phyloP scores from a whole-genome alignment of 2,113 vertebrate genomes.

The Myrmecophaga tridactyla region DNA sequence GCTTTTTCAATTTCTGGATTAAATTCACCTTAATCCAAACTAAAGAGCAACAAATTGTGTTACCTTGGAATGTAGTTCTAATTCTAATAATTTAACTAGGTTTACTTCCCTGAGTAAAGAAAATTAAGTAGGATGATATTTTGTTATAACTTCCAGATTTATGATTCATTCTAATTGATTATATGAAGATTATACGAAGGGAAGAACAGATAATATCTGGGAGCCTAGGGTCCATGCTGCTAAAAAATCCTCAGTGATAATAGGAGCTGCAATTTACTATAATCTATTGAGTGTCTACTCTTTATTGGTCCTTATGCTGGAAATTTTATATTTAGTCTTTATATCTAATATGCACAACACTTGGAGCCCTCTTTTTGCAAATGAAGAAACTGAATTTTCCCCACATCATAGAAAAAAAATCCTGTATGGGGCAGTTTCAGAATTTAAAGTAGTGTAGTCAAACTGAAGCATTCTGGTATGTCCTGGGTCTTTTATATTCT shows the following conservation, averaged over 20 bases:
- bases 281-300: neutral
- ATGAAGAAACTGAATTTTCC: neutral
- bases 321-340: neutral
- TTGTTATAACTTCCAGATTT: constrained; percentile 46
- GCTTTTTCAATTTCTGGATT: constrained; percentile 2
- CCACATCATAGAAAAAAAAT: neutral
- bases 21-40: neutral
- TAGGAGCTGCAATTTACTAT: neutral
- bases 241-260: constrained; percentile 3
- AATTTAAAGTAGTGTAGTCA: neutral
- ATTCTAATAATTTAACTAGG: constrained; percentile 15
- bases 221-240: neutral
- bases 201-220: neutral
- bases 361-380: neutral
- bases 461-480: neutral
- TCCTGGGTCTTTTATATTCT: neutral
- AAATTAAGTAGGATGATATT: neutral
- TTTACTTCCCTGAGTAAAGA: neutral
- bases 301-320: neutral
- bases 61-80: neutral
- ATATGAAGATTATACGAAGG: neutral
- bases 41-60: neutral
- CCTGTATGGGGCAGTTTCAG: neutral
- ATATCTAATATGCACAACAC: neutral
- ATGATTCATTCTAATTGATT: constrained; percentile 29